Evolutionary conservation across 2,888 invertebrate species (phyloP), one percentile per base, ranked within the genome.

Genomic region (Melolontha melolontha): DNA sequence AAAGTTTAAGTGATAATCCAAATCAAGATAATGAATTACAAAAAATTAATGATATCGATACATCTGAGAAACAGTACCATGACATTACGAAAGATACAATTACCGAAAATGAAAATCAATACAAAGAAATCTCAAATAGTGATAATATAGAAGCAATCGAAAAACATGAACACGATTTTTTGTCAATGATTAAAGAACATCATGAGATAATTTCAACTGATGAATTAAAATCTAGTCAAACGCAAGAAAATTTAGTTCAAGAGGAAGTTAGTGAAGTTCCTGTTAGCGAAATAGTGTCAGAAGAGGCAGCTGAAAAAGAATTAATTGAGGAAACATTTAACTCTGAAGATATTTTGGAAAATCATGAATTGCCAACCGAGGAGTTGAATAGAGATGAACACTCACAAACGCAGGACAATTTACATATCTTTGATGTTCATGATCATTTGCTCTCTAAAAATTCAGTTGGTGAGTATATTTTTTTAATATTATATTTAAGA

Each of bases 211-310:
- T 16, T 8, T 16, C 34, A 34, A 5, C 10, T 14, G 47, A 62
- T 10, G 34, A 47, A 16, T 14, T 11, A 11, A 16, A 55, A 8
- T 11, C 14, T 17, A 55, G 2, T 11, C 34, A 62, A 62, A 6
- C 34, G n/a, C 7, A 10, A 0, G 62, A 47, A 47, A 34, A 64
- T 41, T 29, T 63, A 64, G 27, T 39, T n/a, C 12, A 16, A 27
- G 59, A 72, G 29, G 55, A 65, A 29, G 39, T 5, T 42, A 65
- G 41, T 41, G 67, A 63, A 41, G 66, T 40, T 64, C 34, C 12
- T 41, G 39, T 40, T 47, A 63, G 7, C 59, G 66, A 54, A 34
- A 34, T 6, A 55, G 12, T 59, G 22, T 10, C 10, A 8, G 50
- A 50, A 50, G 27, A 34, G 34, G 10, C 7, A 2, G 7, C 7